phyloP scores from a whole-genome alignment of 2,113 vertebrate genomes.

The Recurvirostra avosetta region DNA sequence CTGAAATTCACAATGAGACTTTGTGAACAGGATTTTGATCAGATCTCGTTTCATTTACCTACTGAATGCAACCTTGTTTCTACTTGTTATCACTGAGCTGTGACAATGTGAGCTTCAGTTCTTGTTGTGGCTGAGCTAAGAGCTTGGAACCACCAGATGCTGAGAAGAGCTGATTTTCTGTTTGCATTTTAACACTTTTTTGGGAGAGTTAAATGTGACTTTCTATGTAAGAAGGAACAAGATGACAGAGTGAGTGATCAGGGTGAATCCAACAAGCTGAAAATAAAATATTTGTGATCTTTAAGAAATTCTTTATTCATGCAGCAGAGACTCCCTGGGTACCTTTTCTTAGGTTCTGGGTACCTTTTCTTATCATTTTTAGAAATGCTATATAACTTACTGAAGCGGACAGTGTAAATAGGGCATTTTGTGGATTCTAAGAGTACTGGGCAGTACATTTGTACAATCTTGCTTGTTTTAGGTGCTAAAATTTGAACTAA shows the following conservation, averaged over 20 bases:
- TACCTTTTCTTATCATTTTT: too few species aligned
- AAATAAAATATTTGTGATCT: not conserved
- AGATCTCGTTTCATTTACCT: not conserved
- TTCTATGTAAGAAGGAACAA: not conserved
- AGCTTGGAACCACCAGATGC: not conserved
- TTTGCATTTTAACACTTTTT: not conserved
- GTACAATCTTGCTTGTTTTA: not conserved
- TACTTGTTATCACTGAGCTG: not conserved
- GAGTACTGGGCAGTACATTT: not conserved
- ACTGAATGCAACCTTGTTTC: conserved; percentile 24
- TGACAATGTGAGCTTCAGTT: not conserved
- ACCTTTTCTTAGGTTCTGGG: too few species aligned
- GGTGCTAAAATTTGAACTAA: not conserved
- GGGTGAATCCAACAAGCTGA: not conserved
- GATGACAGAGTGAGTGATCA: not conserved
- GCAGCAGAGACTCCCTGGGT: not conserved
- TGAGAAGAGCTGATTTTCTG: not conserved
- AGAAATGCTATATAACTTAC: not conserved
- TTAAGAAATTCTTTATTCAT: not conserved
- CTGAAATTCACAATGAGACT: conserved; percentile 19
- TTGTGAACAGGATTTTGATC: conserved; percentile 43
- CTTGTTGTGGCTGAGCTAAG: not conserved
- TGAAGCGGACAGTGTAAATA: not conserved
- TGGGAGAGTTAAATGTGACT: not conserved
- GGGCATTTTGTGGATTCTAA: not conserved